Percentiles rank a stretch among this genome's conserved stretches.
phyloP scores from a whole-genome alignment of 2,888 invertebrate genomes.

The Trichogramma dendrolimi region DNA sequence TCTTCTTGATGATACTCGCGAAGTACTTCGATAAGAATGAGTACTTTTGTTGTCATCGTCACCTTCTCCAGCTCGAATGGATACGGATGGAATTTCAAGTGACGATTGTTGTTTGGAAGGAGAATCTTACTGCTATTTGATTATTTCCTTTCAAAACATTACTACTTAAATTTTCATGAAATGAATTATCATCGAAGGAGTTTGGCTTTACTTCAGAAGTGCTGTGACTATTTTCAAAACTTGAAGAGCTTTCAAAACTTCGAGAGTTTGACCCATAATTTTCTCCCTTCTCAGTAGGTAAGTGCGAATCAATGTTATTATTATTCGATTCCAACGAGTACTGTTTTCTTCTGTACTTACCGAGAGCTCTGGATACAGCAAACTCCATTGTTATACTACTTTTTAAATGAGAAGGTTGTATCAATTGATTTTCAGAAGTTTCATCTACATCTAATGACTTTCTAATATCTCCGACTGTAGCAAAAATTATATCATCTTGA shows the following conservation, averaged over 20 bases:
- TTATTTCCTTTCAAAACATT: constrained; percentile 10
- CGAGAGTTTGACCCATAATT: too few relatives aligned
- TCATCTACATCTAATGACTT: constrained; percentile 62
- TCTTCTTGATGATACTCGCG: constrained; percentile 77
- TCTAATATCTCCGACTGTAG: constrained; percentile 72
- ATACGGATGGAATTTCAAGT: constrained; percentile 70
- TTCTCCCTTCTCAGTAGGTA: too few relatives aligned
- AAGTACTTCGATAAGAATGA: constrained; percentile 82
- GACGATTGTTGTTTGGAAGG: constrained; percentile 72
- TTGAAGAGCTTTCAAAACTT: too few relatives aligned
- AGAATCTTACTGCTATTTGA: constrained; percentile 53
- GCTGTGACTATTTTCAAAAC: constrained; percentile 26
- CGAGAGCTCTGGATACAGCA: constrained; percentile 76
- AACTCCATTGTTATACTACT: constrained; percentile 75
- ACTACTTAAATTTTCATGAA: too few relatives aligned
- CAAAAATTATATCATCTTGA: constrained; percentile 54
- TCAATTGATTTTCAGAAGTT: constrained; percentile 50
- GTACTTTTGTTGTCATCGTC: constrained; percentile 84
- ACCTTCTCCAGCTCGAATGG: constrained; percentile 56
- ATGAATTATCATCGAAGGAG: too few relatives aligned
- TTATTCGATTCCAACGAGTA: constrained; percentile 59
- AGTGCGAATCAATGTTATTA: not conserved
- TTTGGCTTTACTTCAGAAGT: too few relatives aligned
- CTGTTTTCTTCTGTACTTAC: constrained; percentile 72
- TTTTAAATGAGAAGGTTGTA: constrained; percentile 56